Conservation (phyloP, 2,797 vertebrate species). For the Takifugu rubripes region DNA sequence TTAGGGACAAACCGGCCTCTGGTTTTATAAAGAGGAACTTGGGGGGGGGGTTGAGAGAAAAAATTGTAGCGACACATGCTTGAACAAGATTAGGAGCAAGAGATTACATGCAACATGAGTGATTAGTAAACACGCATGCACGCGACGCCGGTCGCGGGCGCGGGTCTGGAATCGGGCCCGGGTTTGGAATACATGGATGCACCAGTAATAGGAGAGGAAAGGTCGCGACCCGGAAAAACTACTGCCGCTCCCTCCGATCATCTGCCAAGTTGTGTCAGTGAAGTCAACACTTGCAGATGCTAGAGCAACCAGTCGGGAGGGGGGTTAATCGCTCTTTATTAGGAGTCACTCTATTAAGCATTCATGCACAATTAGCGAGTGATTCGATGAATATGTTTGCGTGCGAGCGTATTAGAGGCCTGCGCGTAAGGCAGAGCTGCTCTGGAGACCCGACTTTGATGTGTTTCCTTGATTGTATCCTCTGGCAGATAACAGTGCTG, state of each 20-base stretch:
- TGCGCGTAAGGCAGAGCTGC: conserved; percentile 36
- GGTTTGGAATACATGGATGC: conserved; percentile 47
- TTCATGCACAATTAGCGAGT: conserved; percentile 67
- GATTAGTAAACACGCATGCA: conserved; percentile 16
- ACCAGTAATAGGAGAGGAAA: conserved; percentile 53
- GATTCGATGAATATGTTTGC: conserved; percentile 49
- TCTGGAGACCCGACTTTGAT: conserved; percentile 54
- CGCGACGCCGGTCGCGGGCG: conserved; percentile 23
- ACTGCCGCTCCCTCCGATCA: conserved; percentile 44
- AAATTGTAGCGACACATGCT: conserved; percentile 17
- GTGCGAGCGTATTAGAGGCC: conserved; percentile 17
- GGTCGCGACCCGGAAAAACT: conserved; percentile 36
- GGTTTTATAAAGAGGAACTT: conserved; percentile 24
- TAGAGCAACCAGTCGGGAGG: conserved; percentile 47
- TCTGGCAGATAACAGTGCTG: conserved; percentile 56
- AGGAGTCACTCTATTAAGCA: conserved; percentile 61
- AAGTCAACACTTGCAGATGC: conserved; percentile 43
- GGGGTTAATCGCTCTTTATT: conserved; percentile 64
- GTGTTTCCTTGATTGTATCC: conserved; percentile 62
- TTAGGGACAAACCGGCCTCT: conserved; percentile 52
- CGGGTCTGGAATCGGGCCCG: conserved; percentile 43
- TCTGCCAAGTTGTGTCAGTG: conserved; percentile 43
- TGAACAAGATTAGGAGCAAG: conserved; percentile 48
- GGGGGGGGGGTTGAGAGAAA: conserved; percentile 12
- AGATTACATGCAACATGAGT: conserved; percentile 39